These are phyloP conservation scores for Mactra quadrangularis DNA, from an alignment of 1,140 invertebrate genomes.

Conservation along the genomic window DNA sequence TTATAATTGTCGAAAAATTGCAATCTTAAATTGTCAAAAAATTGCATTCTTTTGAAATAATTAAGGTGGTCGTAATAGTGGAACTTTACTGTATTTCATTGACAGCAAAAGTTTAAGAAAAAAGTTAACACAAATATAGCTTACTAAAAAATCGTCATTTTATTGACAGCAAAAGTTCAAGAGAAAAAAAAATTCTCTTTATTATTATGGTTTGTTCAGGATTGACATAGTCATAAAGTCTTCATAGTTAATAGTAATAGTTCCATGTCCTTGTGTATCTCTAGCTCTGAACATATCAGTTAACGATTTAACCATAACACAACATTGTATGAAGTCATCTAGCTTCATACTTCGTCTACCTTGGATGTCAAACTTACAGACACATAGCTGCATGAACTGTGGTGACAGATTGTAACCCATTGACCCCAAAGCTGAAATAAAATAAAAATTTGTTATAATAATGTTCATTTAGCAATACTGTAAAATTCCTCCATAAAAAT, in stretches of 20 bases:
- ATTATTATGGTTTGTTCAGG: slow-evolving; percentile 76
- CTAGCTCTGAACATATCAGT: slow-evolving; percentile 92
- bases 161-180: too few species aligned
- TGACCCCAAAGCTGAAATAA: slow-evolving; percentile 90
- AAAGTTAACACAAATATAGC: too few species aligned
- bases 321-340: slow-evolving; percentile 94
- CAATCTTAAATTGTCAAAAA: too few species aligned
- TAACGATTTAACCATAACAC: slow-evolving; percentile 93
- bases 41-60: too few species aligned
- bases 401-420: slow-evolving; percentile 95
- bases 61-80: too few species aligned
- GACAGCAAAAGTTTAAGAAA: too few species aligned
- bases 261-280: slow-evolving; percentile 90
- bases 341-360: slow-evolving; percentile 87
- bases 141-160: too few species aligned
- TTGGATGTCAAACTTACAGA: slow-evolving; percentile 88
- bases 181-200: neutral
- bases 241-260: slow-evolving; percentile 92
- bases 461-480: too few species aligned
- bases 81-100: too few species aligned
- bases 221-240: slow-evolving; percentile 92
- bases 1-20: too few species aligned
- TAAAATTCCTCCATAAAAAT: too few species aligned
- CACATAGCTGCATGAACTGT: slow-evolving; percentile 90
- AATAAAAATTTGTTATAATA: too few species aligned